Evolutionary conservation across 35 echinoderm and acorn worm species (phyloP).

Genomic region (Holothuria glaberrima): DNA sequence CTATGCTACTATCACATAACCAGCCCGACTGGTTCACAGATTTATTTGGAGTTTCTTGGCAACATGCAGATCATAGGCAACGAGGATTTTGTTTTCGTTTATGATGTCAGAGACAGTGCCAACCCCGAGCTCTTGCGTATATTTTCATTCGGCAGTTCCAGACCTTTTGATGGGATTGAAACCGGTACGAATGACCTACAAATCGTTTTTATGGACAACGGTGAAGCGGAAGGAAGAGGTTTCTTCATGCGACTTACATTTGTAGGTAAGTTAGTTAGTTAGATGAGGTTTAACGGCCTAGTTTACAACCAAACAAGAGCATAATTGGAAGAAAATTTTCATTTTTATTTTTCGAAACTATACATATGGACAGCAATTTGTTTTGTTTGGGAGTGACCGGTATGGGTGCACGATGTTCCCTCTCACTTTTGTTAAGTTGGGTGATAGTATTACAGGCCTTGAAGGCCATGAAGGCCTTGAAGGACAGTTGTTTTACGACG

Average conservation of each 20-base stretch:
- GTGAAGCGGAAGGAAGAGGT: neutral
- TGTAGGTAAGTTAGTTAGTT: neutral
- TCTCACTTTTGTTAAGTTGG: no score
- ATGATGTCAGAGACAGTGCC: neutral
- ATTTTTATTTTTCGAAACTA: no score
- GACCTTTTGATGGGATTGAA: neutral
- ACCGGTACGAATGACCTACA: neutral
- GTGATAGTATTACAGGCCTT: no score
- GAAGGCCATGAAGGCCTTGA: no score
- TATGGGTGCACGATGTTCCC: no score
- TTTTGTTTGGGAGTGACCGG: no score
- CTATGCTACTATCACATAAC: neutral
- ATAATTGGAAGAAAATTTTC: no score
- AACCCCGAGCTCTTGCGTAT: neutral
- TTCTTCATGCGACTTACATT: neutral
- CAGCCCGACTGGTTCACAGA: neutral
- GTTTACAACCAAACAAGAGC: no score
- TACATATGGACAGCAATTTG: no score
- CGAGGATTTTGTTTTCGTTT: conserved; percentile 3
- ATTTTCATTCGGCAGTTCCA: neutral
- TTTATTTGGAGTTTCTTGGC: neutral
- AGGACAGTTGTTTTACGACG: no score
- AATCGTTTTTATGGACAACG: neutral
- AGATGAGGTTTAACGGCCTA: no score
- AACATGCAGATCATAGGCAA: neutral